A percentile compares a stretch with the other conserved stretches of the same genome.
Conservation (phyloP, 2,888 invertebrate species). For the Standfussiana lucernea region DNA sequence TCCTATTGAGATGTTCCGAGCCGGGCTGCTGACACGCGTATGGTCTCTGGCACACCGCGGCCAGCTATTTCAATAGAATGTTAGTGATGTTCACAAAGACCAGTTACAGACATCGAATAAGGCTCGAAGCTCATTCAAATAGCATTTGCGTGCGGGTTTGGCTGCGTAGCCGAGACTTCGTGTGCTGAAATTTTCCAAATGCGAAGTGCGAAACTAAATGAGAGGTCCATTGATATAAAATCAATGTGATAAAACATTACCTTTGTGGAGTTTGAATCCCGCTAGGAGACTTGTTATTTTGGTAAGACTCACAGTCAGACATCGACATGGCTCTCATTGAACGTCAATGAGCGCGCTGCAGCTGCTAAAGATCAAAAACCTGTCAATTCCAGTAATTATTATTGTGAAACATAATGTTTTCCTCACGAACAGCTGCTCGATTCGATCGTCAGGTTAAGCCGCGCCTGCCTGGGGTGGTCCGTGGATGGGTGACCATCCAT, state of each 20-base stretch:
- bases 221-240: slow-evolving; percentile 59
- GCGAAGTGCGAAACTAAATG: slow-evolving; percentile 63
- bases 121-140: slow-evolving; percentile 68
- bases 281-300: slow-evolving; percentile 22
- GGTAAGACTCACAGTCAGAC: no score
- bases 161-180: slow-evolving; percentile 53
- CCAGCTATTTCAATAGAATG: slow-evolving; percentile 73
- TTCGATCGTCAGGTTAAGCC: no score
- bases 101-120: slow-evolving; percentile 71
- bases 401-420: no score
- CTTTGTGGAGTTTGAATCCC: slow-evolving; percentile 35
- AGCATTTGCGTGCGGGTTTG: slow-evolving; percentile 63
- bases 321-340: background rate
- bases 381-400: no score
- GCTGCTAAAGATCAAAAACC: background rate
- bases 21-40: slow-evolving; percentile 79
- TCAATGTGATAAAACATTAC: slow-evolving; percentile 62
- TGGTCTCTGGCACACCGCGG: slow-evolving; percentile 76
- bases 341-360: background rate
- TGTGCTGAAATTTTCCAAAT: slow-evolving; percentile 62
- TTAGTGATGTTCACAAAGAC: slow-evolving; percentile 70
- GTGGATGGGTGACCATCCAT: no score
- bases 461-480: no score
- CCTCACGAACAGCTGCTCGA: no score
- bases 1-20: slow-evolving; percentile 86